Conservation (phyloP, 2,888 invertebrate species). For the Hylaea fasciaria region DNA sequence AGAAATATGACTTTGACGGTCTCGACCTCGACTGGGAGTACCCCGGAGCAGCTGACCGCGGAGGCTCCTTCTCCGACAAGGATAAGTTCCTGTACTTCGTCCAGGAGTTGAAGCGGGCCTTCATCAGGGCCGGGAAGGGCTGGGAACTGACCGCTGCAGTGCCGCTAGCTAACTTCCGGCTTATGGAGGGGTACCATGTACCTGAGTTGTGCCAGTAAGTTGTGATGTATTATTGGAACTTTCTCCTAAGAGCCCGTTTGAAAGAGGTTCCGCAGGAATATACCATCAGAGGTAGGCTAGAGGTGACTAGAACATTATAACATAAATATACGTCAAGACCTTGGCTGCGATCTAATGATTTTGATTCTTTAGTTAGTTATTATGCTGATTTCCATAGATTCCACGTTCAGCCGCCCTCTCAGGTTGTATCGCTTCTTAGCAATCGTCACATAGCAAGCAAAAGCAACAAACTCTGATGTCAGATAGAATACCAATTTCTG, state of each 20-base stretch:
- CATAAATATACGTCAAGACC: too few relatives aligned
- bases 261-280: too few relatives aligned
- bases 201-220: constrained; percentile 94
- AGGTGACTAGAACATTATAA: too few relatives aligned
- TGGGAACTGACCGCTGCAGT: constrained; percentile 97
- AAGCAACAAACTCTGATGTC: too few relatives aligned
- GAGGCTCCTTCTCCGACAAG: constrained; percentile 93
- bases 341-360: too few relatives aligned
- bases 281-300: too few relatives aligned
- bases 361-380: too few relatives aligned
- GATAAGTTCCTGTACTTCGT: constrained; percentile 92
- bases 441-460: too few relatives aligned
- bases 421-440: too few relatives aligned
- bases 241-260: background rate
- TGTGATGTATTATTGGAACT: background rate
- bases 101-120: constrained; percentile 91
- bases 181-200: constrained; percentile 96
- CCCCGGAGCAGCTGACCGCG: constrained; percentile 94
- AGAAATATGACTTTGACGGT: constrained; percentile 92
- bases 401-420: too few relatives aligned
- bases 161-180: constrained; percentile 93
- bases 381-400: too few relatives aligned
- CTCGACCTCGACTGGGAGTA: constrained; percentile 97
- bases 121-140: constrained; percentile 88
- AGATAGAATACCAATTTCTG: too few relatives aligned